These are phyloP conservation scores for Mionectes olivaceus DNA, from an alignment of 2,797 vertebrate genomes.

Conservation along the genomic window DNA sequence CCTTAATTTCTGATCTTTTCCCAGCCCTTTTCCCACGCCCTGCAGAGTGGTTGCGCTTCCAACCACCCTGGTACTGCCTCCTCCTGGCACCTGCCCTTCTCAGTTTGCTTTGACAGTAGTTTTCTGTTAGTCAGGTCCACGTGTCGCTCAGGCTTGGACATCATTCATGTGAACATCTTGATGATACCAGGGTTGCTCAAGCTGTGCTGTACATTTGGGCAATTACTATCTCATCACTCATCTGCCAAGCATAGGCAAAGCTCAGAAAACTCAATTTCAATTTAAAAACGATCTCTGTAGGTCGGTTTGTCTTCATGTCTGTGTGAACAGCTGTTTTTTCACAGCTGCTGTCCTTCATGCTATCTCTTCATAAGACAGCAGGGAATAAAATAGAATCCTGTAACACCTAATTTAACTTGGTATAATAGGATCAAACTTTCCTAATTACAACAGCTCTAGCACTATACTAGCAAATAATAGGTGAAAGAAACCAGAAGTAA, in stretches of 20 bases:
- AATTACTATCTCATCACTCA: background rate
- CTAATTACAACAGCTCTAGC: background rate
- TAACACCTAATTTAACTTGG: slow-evolving; percentile 33
- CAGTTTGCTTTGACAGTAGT: background rate
- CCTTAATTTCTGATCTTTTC: background rate
- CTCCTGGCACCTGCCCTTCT: background rate
- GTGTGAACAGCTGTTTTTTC: background rate
- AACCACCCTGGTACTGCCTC: background rate
- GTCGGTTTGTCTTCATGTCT: background rate
- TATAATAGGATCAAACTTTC: slow-evolving; percentile 15
- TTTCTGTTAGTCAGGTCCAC: background rate
- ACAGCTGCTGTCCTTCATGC: background rate
- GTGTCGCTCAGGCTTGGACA: background rate
- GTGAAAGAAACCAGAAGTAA: slow-evolving; percentile 29
- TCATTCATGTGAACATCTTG: background rate
- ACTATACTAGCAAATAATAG: slow-evolving; percentile 16
- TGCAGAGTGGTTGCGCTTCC: background rate
- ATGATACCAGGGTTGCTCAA: background rate
- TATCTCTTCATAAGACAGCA: slow-evolving; percentile 2
- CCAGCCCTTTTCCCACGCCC: background rate
- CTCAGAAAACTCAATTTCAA: slow-evolving; percentile 6
- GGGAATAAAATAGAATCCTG: slow-evolving; percentile 12
- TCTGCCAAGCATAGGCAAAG: background rate
- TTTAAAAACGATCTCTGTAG: slow-evolving; percentile 6
- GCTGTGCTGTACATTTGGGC: background rate